Evolutionary conservation across 2,888 invertebrate species (phyloP), one percentile per base, ranked within the genome.

Genomic region (Drosophila subquinaria): DNA sequence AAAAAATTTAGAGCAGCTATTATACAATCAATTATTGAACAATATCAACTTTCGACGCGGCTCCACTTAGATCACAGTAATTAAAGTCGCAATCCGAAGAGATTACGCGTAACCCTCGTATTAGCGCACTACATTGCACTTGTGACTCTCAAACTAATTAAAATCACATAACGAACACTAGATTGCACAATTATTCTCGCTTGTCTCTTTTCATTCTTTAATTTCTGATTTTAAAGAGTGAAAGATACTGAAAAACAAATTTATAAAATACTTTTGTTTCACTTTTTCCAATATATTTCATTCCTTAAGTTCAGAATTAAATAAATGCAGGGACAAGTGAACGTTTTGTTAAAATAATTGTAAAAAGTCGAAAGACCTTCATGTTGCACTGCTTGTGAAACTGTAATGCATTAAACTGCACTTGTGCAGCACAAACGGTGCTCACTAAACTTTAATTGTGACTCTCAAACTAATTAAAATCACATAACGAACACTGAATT

Each of bases 41-140:
- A 61, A 23, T 23, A 45, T 51, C 17, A 51, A 33, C 13, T 15
- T 55, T 15, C 17, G 42, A 43, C 42, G n/a, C n/a, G 9, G 20
- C 9, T 30, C n/a, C 61, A 67, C 51, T 72, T 67, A 76, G 30
- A 45, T 17, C 23, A 20, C 2, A 13, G 20, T 52, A 76, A 65
- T 69, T 60, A 48, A 15, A 48, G 9, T 13, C 9, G 36, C 10
- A 53, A 42, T 38, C 15, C 42, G 33, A 27, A 13, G 53, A 45
- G 11, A 38, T 27, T 59, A 48, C 55, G 62, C 33, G 35, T 40
- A 35, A 35, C 11, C 27, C 11, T 27, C 15, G 15, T 38, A 15
- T 10, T 27, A 15, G 10, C 9, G 4, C 27, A 15, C 6, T 23
- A 3, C 11, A 27, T 10, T 33, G 13, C 50, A 8, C 11, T 4